Base-by-base conservation (phyloP, 2,888 invertebrate species). In the Sabatieria punctata region DNA sequence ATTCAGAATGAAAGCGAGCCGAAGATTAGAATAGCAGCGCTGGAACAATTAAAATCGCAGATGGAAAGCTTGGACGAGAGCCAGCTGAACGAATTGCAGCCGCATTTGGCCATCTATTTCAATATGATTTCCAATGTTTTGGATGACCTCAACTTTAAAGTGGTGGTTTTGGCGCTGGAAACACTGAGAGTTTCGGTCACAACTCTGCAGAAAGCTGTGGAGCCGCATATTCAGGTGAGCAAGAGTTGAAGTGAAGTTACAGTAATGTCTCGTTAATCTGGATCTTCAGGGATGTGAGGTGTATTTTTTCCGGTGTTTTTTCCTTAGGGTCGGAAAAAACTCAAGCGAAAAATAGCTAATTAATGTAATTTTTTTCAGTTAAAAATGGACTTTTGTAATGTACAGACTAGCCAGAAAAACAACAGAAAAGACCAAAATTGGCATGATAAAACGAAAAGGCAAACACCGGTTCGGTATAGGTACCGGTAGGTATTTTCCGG, bases 41-140 rank as follows among this genome's bases (percentile, higher is more conserved):
- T 76, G 48, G 77, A 77, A 56, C 70, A 75, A 55, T 67, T 78
- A 41, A 70, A 74, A 50, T 66, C 68, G 18, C 69, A 73, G 27
- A 63, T 81, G 27, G 57, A 57, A 47, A 60, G 61, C 38, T 57
- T 65, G 27, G 49, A 39, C 1, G 47, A 47, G 1, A 54, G 55
- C 24, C 58, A 59, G 11, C 48, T 55, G 11, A 43, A 46, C 13
- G 47, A 70, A 71, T 69, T 78, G 42, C 73, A 76, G 57, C 75
- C 77, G 2, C 72, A 77, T 61, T 68, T 80, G 57, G 73, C 75
- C 52, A 71, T 75, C 25, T 72, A 80, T 50, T 69, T 81, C 47
- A 72, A 75, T 54, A 75, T 78, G 25, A 66, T 81, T 22, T 67
- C 68, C 37, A 64, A 66, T 43, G 60, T 74, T 21, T 71, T 77